Evolutionary conservation across 2,113 vertebrate genomes (phyloP), one percentile per base, ranked within the genome.

Genomic region (Trogon melanurus): DNA sequence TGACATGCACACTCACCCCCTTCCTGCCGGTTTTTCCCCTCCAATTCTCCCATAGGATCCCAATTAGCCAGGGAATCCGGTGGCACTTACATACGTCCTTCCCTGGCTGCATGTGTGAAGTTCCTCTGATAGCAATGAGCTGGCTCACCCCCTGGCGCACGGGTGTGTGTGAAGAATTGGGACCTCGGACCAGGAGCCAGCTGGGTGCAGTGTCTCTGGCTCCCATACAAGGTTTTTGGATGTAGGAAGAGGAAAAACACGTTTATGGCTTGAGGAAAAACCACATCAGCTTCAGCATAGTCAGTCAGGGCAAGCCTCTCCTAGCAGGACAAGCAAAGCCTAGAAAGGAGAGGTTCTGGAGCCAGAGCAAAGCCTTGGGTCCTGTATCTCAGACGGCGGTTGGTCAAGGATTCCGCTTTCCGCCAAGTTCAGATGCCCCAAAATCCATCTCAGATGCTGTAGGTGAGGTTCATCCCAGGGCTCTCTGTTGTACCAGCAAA

Each of bases 1-100:
- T 71, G 81, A 70, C 79, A 85, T 1, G 41, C 93, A 89, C 2
- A 2, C 78, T 89, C 93, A 93, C 96, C 95, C 96, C 92, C 94
- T 93, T 95, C 92, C 93, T 96, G 90, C 89, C 0, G 48, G 83
- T 89, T 96, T 95, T 85, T 38, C 85, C 69, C 65, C 73, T 93
- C 82, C 62, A 12, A 50, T 96, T 94, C 70, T 95, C 91, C 95
- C 62, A 2, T 79, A 2, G 73, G 85, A 91, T 92, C 81, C 66
- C 66, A 89, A 89, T 95, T 95, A 92, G 85, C 71, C 1, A 0
- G 84, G 87, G 90, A 93, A 89, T 86, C 53, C 75, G 54, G 50
- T 4, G 6, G 82, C 82, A 45, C 78, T 89, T 54, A 80, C n/a
- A 79, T 11, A 26, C 6, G 44, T 60, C 91, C 88, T 84, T 76